These are phyloP conservation scores for Montifringilla adamsi DNA, from an alignment of 2,113 vertebrate genomes.

Conservation along the genomic window DNA sequence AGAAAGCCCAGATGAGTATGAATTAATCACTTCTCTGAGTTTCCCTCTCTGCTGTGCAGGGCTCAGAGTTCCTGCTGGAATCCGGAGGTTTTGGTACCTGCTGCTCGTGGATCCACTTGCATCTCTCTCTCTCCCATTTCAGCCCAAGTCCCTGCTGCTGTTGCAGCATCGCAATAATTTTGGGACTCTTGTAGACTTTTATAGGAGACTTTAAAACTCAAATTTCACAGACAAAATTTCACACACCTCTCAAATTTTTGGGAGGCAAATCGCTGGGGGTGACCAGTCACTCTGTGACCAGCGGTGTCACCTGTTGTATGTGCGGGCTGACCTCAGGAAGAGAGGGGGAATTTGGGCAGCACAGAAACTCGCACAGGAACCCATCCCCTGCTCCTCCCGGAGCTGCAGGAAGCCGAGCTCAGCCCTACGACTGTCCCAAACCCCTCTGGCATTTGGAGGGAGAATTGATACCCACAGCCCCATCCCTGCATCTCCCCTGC, in stretches of 20 bases:
- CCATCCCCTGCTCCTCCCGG: neutral
- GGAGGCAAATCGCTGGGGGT: neutral
- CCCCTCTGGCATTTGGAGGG: fast-evolving
- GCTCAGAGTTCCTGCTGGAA: neutral
- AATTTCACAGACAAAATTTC: neutral
- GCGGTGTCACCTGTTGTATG: fast-evolving
- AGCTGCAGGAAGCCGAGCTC: neutral
- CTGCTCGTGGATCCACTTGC: neutral
- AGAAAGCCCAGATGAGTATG: fast-evolving
- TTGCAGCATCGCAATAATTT: neutral
- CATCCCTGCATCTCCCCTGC: too few relatives aligned
- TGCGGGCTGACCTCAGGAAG: neutral
- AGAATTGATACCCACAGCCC: neutral
- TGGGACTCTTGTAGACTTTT: neutral
- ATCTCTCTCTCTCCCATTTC: neutral
- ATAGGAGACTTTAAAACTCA: neutral
- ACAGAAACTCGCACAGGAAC: fast-evolving
- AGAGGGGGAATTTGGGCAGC: neutral
- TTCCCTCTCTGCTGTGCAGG: neutral
- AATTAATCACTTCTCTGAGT: fast-evolving
- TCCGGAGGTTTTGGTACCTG: neutral
- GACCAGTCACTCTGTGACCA: fast-evolving
- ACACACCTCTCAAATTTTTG: fast-evolving
- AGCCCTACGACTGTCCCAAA: fast-evolving
- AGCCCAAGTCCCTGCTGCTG: neutral